Evolutionary conservation across 2,113 vertebrate species (phyloP), one percentile per base, ranked within the genome.

Genomic region (Bungarus multicinctus): DNA sequence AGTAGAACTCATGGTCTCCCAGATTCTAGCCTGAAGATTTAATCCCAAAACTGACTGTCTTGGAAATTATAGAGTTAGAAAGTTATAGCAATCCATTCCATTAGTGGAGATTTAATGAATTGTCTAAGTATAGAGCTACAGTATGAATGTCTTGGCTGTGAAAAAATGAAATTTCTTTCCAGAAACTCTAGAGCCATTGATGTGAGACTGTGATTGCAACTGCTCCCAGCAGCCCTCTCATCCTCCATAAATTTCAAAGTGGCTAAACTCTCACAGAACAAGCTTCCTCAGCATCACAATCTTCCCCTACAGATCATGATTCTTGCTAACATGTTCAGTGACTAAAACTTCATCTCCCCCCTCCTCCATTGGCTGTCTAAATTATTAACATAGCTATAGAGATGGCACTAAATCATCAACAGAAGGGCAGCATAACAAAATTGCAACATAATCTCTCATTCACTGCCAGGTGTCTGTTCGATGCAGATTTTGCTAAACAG

Each of bases 261-360:
- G 39, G 34, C 85, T 95, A 92, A 96, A 96, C 88, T 95, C 94
- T 94, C 88, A 85, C 39, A 91, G 93, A 95, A 89, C 85, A 92
- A 93, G 85, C 89, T 96, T 96, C 95, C 94, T 96, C 94, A 95
- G 10, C 95, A 94, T 95, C 96, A 91, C 9, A 74, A 96, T 97
- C 93, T 92, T 90, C 91, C 93, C 91, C 85, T 86, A 55, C 12
- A 8, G 90, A 94, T 97, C 97, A 95, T 95, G 97, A 97, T 96
- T 97, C 95, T 95, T 93, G 92, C 96, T 97, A 97, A 96, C 96
- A 96, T 18, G 93, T 96, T 97, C 96, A 96, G 92, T 95, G 94
- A 96, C 14, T 93, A 64, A 93, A 57, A 89, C 93, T 95, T 57
- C 93, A 95, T 94, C 96, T 90, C 64, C 94, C 89, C 91, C 52